phyloP scores from a whole-genome alignment of 2,113 vertebrate species.

The Psittacara wagleri region DNA sequence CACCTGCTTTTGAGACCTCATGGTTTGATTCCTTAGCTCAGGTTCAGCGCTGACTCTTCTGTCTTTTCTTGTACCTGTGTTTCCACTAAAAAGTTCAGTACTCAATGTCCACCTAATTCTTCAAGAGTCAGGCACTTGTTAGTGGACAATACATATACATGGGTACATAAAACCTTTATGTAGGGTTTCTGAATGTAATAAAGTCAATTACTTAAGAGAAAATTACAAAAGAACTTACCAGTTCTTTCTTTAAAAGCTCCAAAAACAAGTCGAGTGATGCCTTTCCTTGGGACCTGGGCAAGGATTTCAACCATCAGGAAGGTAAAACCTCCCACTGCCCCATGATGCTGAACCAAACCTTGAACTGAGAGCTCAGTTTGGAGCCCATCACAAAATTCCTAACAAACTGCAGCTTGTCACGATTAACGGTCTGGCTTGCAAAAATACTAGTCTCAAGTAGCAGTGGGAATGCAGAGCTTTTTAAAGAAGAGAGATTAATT shows the following conservation, averaged over 20 bases:
- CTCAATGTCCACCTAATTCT: neutral
- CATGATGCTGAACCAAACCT: neutral
- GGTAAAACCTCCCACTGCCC: neutral
- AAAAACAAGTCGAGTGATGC: fast-evolving
- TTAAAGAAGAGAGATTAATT: neutral
- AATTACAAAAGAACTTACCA: neutral
- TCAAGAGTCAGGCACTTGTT: neutral
- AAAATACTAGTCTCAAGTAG: neutral
- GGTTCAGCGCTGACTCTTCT: neutral
- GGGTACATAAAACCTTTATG: neutral
- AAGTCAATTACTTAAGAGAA: neutral
- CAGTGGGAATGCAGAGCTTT: neutral
- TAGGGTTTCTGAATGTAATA: neutral
- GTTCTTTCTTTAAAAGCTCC: neutral
- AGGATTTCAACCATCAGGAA: neutral
- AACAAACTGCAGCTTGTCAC: neutral
- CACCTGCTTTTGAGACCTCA: neutral
- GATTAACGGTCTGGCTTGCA: neutral
- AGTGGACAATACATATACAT: neutral
- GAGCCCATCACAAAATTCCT: neutral
- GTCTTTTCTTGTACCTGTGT: neutral
- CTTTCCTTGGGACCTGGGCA: neutral
- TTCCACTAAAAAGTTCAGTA: neutral
- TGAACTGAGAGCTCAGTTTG: neutral
- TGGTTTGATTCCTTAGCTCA: neutral